Conservation (phyloP, 2,113 vertebrate genomes). For the Macquaria ambigua region DNA sequence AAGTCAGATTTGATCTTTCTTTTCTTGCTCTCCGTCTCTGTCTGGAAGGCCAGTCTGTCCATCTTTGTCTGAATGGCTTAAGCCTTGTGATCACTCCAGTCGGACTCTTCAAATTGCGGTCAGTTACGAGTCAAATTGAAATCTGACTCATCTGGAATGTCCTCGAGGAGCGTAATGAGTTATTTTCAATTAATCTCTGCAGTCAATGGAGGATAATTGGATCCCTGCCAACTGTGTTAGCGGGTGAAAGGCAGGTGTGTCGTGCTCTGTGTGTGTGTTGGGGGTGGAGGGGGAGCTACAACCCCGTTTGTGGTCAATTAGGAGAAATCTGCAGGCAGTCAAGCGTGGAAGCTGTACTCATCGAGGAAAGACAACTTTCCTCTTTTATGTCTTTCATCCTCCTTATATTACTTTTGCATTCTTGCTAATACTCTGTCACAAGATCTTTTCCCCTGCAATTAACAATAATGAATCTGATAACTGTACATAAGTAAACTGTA, state of each 20-base stretch:
- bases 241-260: constrained; percentile 46
- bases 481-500: no score
- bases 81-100: constrained; percentile 10
- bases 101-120: constrained; percentile 24
- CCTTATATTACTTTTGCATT: neutral
- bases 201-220: constrained; percentile 60
- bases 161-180: constrained; percentile 54
- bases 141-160: constrained; percentile 28
- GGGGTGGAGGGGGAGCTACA: neutral
- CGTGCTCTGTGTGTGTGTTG: neutral
- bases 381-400: constrained; percentile 13
- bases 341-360: constrained; percentile 39
- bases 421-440: neutral
- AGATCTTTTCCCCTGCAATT: neutral
- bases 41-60: neutral
- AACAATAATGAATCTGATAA: neutral
- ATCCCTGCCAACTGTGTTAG: constrained; percentile 66
- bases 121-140: constrained; percentile 47
- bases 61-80: neutral
- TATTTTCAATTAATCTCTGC: constrained; percentile 66
- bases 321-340: constrained; percentile 42
- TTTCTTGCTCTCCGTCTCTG: neutral
- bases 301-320: constrained; percentile 64
- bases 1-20: neutral
- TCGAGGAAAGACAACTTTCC: constrained; percentile 17